Conservation (phyloP, 2,113 vertebrate genomes). For the Sceloporus undulatus region DNA sequence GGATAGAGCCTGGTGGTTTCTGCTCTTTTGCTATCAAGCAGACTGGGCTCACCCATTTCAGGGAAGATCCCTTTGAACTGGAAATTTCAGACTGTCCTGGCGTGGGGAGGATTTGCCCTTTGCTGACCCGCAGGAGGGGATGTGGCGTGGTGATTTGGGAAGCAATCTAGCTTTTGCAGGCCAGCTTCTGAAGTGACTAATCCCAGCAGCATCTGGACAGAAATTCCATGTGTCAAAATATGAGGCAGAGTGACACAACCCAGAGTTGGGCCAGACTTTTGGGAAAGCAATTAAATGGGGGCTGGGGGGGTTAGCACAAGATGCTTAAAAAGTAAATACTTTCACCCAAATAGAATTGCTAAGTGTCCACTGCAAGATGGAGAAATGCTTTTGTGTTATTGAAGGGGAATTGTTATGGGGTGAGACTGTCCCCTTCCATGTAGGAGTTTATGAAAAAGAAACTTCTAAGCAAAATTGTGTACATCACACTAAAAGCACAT, state of each 20-base stretch:
- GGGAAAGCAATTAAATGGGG: not conserved
- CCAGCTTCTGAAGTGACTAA: conserved; percentile 24
- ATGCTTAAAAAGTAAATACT: not conserved
- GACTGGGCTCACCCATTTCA: not conserved
- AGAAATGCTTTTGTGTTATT: not conserved
- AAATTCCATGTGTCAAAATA: conserved; percentile 17
- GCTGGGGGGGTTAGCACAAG: not conserved
- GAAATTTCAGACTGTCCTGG: not conserved
- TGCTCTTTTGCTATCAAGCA: conserved; percentile 12
- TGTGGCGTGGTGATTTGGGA: not conserved
- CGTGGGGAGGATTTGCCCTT: conserved; percentile 1
- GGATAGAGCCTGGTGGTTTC: not conserved
- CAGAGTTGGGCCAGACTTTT: not conserved
- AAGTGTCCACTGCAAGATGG: not conserved
- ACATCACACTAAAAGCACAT: not conserved
- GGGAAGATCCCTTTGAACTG: conserved; percentile 35
- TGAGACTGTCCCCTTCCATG: not conserved
- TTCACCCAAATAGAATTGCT: not conserved
- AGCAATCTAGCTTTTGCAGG: not conserved
- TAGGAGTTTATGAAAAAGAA: not conserved
- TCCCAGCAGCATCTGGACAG: conserved; percentile 15
- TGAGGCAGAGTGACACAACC: not conserved
- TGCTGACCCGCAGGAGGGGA: conserved; percentile 6
- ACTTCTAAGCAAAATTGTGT: not conserved
- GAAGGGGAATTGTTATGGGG: not conserved